Evolutionary conservation across 2,888 invertebrate species (phyloP), one percentile per base, ranked within the genome.

Genomic region (Chloromyia formosa): DNA sequence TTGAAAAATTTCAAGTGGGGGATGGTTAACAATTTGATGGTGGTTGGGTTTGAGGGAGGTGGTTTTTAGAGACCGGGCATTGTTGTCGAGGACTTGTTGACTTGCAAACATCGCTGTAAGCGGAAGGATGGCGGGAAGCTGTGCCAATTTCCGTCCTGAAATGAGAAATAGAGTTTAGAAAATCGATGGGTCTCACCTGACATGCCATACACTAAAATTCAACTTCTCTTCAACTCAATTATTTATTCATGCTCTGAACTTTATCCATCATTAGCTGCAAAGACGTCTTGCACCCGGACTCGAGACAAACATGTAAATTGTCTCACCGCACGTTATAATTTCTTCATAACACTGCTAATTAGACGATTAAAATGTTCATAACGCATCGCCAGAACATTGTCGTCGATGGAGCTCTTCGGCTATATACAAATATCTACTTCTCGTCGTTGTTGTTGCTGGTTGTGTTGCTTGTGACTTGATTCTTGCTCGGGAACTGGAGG

Each of bases 1-100:
- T 66, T 66, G 66, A 66, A 66, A 66, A 66, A 66, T 66, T 62
- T 66, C 49, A 66, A 66, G 66, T 22, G 61, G 66, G 49, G n/a
- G 66, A 7, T 66, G n/a, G 27, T 27, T 35, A 35, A 35, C 35
- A n/a, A 49, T 49, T 49, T 12, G 12, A 49, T 10, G 49, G 49
- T 49, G 49, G 49, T 35, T 35, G 27, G 27, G 27, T 7, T 35
- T 7, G 27, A 35, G 27, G 7, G 27, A 35, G 27, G 27, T 35
- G 27, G 2, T 35, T 35, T 35, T 35, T 35, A 35, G 2, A 2
- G 27, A 35, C 27, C 27, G 27, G 7, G 27, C 7, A 35, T 35
- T 35, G 7, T 35, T 35, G 27, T 35, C 27, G 27, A 35, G 27
- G 27, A 35, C 27, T 35, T 35, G 27, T 35, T 35, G 27, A 35